These are phyloP conservation scores for Spilogale gracilis DNA, from an alignment of 2,113 vertebrate genomes.

Conservation along the genomic window DNA sequence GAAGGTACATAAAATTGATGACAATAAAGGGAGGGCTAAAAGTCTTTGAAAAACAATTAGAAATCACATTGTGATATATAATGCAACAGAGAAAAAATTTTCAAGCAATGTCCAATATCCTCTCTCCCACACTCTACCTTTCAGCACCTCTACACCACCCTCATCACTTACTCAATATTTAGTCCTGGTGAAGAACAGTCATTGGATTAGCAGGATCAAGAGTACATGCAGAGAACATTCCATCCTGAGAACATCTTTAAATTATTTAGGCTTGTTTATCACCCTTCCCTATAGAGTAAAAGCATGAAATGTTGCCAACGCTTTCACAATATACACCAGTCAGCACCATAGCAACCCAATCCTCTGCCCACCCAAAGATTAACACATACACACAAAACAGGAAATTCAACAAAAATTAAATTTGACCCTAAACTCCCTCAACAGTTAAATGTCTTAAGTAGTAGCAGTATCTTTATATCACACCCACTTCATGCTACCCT, in stretches of 20 bases:
- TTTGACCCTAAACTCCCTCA: conserved; percentile 44
- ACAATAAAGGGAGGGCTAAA: background rate
- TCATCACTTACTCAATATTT: conserved; percentile 55
- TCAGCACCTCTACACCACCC: conserved; percentile 56
- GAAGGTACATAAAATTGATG: conserved; percentile 21
- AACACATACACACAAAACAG: conserved; percentile 62
- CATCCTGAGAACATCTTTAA: conserved; percentile 75
- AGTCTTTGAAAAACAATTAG: conserved; percentile 45
- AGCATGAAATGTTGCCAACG: conserved; percentile 56
- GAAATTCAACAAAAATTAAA: conserved; percentile 73
- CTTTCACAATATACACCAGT: conserved; percentile 65
- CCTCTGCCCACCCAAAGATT: conserved; percentile 69
- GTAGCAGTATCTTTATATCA: conserved; percentile 58
- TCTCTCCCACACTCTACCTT: conserved; percentile 34
- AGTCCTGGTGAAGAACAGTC: conserved; percentile 37
- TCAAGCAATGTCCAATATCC: conserved; percentile 9
- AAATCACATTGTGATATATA: background rate
- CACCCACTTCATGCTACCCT: conserved; percentile 67
- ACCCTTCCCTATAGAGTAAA: conserved; percentile 60
- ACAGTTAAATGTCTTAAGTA: conserved; percentile 65
- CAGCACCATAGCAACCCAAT: conserved; percentile 61
- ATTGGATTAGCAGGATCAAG: conserved; percentile 73
- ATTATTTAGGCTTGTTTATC: conserved; percentile 72
- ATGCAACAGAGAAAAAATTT: background rate
- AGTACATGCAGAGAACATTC: conserved; percentile 74